These are phyloP conservation scores for Aphelenchoides fujianensis DNA, from an alignment of 1,140 invertebrate genomes.

Conservation along the genomic window DNA sequence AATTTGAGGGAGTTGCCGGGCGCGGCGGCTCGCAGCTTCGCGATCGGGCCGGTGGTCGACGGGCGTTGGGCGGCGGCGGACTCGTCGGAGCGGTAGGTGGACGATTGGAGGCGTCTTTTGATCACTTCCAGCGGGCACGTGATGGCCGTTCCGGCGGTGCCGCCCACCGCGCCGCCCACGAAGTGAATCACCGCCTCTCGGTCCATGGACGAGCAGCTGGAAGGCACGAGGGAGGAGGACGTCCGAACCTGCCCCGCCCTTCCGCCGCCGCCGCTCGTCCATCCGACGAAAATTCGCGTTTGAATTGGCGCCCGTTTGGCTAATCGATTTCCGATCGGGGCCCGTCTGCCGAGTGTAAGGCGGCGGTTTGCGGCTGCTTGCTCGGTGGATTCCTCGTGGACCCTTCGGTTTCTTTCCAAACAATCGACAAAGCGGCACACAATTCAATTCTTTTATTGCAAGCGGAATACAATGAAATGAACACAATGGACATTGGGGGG, in stretches of 20 bases:
- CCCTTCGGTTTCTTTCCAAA: neutral
- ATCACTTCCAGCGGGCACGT: conserved; percentile 98
- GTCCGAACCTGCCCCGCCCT: neutral
- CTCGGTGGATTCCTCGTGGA: neutral
- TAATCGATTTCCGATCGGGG: too few relatives aligned
- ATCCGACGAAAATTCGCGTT: neutral
- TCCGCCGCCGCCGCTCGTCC: neutral
- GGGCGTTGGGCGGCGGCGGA: neutral
- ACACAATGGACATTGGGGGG: too few relatives aligned
- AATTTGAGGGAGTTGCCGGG: neutral
- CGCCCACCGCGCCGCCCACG: conserved; percentile 36
- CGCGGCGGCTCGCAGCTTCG: neutral
- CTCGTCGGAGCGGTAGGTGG: neutral
- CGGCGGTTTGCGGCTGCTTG: neutral
- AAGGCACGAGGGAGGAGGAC: too few relatives aligned
- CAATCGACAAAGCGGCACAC: neutral
- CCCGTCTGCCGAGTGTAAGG: too few relatives aligned
- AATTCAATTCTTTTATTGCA: neutral
- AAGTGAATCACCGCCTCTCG: conserved; percentile 31
- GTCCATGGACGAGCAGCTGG: conserved; percentile 7
- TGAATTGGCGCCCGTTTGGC: neutral
- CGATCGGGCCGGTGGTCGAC: neutral
- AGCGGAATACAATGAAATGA: too few relatives aligned
- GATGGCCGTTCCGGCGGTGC: conserved; percentile 76
- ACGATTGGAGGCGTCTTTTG: conserved; percentile 90